Evolutionary conservation across 2,113 vertebrate species (phyloP), one percentile per base, ranked within the genome.

Genomic region (Macquaria australasica): DNA sequence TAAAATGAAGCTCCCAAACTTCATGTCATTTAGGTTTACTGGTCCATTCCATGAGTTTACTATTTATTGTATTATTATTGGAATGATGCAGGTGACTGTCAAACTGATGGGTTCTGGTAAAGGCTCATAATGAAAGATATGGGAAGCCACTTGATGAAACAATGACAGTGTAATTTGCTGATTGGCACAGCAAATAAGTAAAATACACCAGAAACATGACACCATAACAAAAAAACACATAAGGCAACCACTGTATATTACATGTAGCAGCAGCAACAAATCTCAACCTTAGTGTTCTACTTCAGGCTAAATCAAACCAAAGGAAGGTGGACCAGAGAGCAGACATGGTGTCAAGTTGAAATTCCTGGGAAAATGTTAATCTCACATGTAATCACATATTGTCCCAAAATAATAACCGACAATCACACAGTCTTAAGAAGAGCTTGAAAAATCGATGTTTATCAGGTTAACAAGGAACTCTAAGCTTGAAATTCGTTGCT

Each of bases 291-390:
- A 11, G 20, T 56, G 51, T 7, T 72, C 48, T 28, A 34, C 10
- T 43, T 39, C 21, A 51, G 18, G 12, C 18, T n/a, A 53, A 15
- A 7, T 55, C 21, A 23, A 2, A 41, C 20, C 20, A 62, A 34
- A 9, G 21, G 43, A 64, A 28, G 7, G 16, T 63, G 43, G 34
- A 41, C 11, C 6, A n/a, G 43, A 34, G 34, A 34, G 6, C 39
- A 39, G 41, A 53, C 8, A 31, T 8, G 18, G 39, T 23, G 25
- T 34, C 8, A 6, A 25, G 45, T 3, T 43, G 3, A 63, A 37
- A 63, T 56, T 63, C 56, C 48, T 50, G 66, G 63, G 39, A 77
- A 73, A 77, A 60, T 67, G 20, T 43, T 51, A 4, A 53, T 68
- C 66, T 43, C 1, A 28, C 6, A 31, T 34, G 5, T 15, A 12